A percentile compares a stretch with the other conserved stretches of the same genome.
phyloP scores from a whole-genome alignment of 1,140 invertebrate genomes.

The Callitettix versicolor region DNA sequence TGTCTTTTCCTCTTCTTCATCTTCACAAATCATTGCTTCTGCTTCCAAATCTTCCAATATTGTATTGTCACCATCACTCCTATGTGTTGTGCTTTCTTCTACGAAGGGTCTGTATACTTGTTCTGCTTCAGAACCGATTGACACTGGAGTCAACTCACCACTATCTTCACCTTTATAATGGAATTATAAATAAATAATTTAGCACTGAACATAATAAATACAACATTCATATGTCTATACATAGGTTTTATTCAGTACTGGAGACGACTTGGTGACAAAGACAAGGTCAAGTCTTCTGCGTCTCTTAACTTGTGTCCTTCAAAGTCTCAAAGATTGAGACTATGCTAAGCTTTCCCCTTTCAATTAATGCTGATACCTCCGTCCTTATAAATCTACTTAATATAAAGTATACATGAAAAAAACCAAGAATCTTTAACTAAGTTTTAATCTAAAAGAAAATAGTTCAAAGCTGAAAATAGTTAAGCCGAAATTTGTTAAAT shows the following conservation, averaged over 20 bases:
- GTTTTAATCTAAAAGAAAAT: too few relatives aligned
- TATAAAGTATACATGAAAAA: too few relatives aligned
- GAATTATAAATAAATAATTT: background rate
- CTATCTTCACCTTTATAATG: constrained; percentile 33
- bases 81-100: background rate
- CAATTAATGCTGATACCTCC: too few relatives aligned
- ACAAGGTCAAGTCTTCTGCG: background rate
- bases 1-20: constrained; percentile 16
- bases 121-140: constrained; percentile 42
- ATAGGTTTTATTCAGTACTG: background rate
- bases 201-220: too few relatives aligned
- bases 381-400: too few relatives aligned
- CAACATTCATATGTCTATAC: background rate
- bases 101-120: background rate
- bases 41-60: background rate
- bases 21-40: constrained; percentile 1
- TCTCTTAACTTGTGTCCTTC: constrained; percentile 20
- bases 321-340: constrained; percentile 27
- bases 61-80: background rate
- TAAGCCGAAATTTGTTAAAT: too few relatives aligned
- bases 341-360: constrained; percentile 28
- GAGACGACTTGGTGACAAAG: background rate
- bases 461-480: too few relatives aligned
- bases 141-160: constrained; percentile 47
- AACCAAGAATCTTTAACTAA: too few relatives aligned